Percentiles rank a stretch among this genome's conserved stretches.
Conservation (phyloP, 2,888 invertebrate genomes). For the Strigamia crassipes region DNA sequence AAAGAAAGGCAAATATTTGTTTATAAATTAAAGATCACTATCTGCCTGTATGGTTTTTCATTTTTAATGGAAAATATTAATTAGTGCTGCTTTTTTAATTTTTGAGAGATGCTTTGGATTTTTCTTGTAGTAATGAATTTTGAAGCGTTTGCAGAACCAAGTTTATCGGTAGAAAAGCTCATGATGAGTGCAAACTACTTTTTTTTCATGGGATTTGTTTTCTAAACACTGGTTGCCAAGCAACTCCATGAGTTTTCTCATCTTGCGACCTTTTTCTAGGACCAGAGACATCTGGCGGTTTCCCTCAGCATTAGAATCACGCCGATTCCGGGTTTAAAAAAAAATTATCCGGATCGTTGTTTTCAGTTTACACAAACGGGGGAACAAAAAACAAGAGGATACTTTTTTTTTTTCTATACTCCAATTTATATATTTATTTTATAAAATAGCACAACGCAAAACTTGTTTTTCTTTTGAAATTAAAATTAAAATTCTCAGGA, state of each 20-base stretch:
- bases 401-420: too few species aligned
- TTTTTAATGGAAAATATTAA: background rate
- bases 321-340: background rate
- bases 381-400: background rate
- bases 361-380: background rate
- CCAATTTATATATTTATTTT: too few species aligned
- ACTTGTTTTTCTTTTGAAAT: background rate
- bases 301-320: slow-evolving; percentile 32
- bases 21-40: slow-evolving; percentile 23
- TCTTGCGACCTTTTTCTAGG: slow-evolving; percentile 22
- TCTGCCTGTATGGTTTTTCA: background rate
- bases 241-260: slow-evolving; percentile 17
- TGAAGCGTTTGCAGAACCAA: background rate
- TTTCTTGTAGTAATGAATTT: background rate
- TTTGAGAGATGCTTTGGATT: background rate
- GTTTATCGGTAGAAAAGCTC: background rate
- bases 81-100: background rate
- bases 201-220: slow-evolving; percentile 27
- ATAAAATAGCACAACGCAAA: background rate
- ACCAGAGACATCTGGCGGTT: slow-evolving; percentile 33
- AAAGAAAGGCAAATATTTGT: background rate
- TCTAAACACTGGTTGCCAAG: slow-evolving; percentile 29
- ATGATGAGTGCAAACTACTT: background rate
- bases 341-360: background rate
- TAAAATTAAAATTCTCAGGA: background rate